Conservation (phyloP, 2,113 vertebrate genomes). For the Labrus mixtus region DNA sequence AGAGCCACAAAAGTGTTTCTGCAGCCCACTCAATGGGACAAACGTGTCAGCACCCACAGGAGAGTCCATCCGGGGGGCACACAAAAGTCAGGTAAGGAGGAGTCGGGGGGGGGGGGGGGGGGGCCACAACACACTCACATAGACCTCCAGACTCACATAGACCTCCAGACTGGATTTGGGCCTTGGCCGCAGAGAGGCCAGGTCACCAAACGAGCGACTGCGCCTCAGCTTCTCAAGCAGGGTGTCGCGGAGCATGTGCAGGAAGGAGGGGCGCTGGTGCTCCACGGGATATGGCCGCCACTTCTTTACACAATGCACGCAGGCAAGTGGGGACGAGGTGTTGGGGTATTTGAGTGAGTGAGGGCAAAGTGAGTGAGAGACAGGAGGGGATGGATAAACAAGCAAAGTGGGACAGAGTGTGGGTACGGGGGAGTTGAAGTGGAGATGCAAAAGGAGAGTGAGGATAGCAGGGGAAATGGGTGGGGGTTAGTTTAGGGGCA, state of each 20-base stretch:
- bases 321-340: constrained; percentile 50
- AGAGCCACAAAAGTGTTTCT: constrained; percentile 32
- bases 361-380: constrained; percentile 39
- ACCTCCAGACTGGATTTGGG: constrained; percentile 92
- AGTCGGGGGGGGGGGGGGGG: constrained; percentile 38
- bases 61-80: constrained; percentile 24
- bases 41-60: constrained; percentile 40
- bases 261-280: constrained; percentile 90
- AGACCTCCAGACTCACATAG: constrained; percentile 95
- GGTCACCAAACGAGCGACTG: constrained; percentile 95
- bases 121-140: constrained; percentile 90
- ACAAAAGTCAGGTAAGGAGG: constrained; percentile 48
- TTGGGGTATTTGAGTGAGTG: constrained; percentile 42
- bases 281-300: constrained; percentile 88
- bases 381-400: constrained; percentile 38
- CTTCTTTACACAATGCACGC: constrained; percentile 86
- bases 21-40: constrained; percentile 8
- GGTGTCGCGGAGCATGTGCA: constrained; percentile 92
- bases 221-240: constrained; percentile 95
- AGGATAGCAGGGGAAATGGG: constrained; percentile 62
- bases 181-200: constrained; percentile 92
- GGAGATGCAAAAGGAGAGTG: constrained; percentile 45
- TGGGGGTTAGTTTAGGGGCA: constrained; percentile 77
- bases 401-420: constrained; percentile 47
- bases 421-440: constrained; percentile 38